These are phyloP conservation scores for Lophius piscatorius DNA, from an alignment of 2,113 vertebrate species.

Conservation along the genomic window DNA sequence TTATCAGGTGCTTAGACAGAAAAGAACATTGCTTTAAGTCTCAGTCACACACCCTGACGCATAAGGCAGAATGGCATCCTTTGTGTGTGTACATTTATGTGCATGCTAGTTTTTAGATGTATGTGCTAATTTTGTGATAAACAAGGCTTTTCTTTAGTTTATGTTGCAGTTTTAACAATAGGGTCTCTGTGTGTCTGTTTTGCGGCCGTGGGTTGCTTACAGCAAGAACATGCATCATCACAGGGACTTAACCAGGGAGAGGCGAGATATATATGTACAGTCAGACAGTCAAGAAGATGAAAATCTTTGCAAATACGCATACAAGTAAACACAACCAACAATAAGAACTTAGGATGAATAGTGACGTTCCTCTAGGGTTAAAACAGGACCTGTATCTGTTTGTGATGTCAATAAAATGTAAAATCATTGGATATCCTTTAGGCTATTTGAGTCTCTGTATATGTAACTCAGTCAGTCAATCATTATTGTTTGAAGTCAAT, in stretches of 20 bases:
- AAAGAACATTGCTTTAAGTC: slow-evolving; percentile 63
- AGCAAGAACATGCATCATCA: slow-evolving; percentile 40
- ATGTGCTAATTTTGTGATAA: slow-evolving; percentile 10
- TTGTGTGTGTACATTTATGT: slow-evolving; percentile 9
- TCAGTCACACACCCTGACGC: slow-evolving; percentile 44
- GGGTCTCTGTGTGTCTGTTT: slow-evolving; percentile 15
- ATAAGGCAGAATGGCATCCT: slow-evolving; percentile 20
- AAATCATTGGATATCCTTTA: neutral
- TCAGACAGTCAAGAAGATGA: slow-evolving; percentile 1
- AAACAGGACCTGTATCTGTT: slow-evolving; percentile 7
- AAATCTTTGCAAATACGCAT: slow-evolving; percentile 4
- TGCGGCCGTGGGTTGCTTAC: slow-evolving; percentile 27
- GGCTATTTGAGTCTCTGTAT: neutral
- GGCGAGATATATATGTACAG: slow-evolving; percentile 14
- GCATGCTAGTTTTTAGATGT: slow-evolving; percentile 3
- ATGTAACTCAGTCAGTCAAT: too few species aligned
- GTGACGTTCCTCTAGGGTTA: neutral
- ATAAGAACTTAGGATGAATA: neutral
- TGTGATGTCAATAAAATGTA: neutral
- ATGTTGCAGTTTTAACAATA: slow-evolving; percentile 22
- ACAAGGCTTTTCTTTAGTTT: slow-evolving; percentile 23
- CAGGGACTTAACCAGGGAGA: slow-evolving; percentile 29
- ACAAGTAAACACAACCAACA: slow-evolving; percentile 1
- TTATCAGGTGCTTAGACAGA: slow-evolving; percentile 50
- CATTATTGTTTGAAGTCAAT: too few species aligned